Conservation (phyloP, 2,797 vertebrate genomes). For the Acropternis orthonyx region DNA sequence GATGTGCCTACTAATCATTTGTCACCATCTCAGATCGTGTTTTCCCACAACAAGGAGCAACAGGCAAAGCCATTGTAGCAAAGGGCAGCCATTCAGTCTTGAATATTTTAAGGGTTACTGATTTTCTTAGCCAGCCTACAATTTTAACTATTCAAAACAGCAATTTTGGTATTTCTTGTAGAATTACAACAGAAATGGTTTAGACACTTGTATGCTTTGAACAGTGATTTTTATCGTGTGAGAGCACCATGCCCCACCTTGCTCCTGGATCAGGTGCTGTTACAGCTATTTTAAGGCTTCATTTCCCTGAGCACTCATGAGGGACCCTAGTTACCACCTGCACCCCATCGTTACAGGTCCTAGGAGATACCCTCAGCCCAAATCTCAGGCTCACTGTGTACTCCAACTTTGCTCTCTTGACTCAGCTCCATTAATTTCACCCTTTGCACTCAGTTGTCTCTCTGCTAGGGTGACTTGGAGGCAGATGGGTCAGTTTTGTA, state of each 20-base stretch:
- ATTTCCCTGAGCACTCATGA: neutral
- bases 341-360: neutral
- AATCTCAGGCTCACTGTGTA: neutral
- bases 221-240: rapidly evolving
- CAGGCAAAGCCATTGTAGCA: neutral
- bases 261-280: neutral
- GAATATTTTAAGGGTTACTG: neutral
- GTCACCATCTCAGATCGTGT: neutral
- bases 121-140: neutral
- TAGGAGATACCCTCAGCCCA: neutral
- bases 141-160: neutral
- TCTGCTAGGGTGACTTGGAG: neutral
- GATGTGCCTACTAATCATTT: neutral
- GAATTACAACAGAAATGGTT: neutral
- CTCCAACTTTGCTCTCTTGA: neutral
- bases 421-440: neutral
- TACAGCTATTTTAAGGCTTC: neutral
- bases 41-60: neutral
- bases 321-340: neutral
- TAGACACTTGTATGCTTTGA: neutral
- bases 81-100: rapidly evolving
- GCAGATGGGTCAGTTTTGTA: constrained; percentile 10
- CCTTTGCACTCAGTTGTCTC: neutral
- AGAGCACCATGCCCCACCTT: rapidly evolving
- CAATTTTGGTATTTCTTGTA: neutral